Base-by-base conservation (phyloP, 2,113 vertebrate species). In the Trematomus loennbergii region DNA sequence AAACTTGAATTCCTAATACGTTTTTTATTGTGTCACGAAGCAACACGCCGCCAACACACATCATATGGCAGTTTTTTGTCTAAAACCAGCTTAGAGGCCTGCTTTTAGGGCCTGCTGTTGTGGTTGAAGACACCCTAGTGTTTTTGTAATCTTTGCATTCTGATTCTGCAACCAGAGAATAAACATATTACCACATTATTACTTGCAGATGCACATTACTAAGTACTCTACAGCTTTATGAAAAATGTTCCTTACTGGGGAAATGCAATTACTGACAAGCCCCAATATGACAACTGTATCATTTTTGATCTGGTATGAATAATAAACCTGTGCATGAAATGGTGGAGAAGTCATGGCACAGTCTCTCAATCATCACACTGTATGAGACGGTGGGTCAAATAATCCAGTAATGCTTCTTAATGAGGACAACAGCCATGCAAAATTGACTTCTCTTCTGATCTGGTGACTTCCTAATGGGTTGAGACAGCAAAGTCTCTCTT, bases 381-480 rank as follows among this genome's bases (percentile, higher is more conserved):
- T 46, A 57, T 3, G 25, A 63, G 71, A 82, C 36, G 64, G 75
- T 52, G 64, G 75, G 73, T 84, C 78, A 83, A 61, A 72, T 73
- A 71, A 70, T 81, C 60, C 61, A 69, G 78, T 77, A 73, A 77
- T 73, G 71, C 82, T 58, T 75, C 65, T 43, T 88, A 86, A 84
- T 70, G 82, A 87, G 73, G 72, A 84, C 63, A 87, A 86, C 79
- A 89, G 70, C 45, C 71, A 63, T 69, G 50, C 50, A 67, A 75
- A 89, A 84, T 72, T 62, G 29, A 78, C 72, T 78, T 73, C 59
- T 77, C 54, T 60, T 76, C 72, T 81, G 63, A 88, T 83, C 36
- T 25, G 50, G 61, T 45, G 72, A 76, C 65, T 87, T 71, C 29
- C 64, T 85, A 89, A 89, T 82, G 72, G 63, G 54, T 53, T 72